Conservation (phyloP, 1,140 invertebrate genomes). For the Cepaea nemoralis region DNA sequence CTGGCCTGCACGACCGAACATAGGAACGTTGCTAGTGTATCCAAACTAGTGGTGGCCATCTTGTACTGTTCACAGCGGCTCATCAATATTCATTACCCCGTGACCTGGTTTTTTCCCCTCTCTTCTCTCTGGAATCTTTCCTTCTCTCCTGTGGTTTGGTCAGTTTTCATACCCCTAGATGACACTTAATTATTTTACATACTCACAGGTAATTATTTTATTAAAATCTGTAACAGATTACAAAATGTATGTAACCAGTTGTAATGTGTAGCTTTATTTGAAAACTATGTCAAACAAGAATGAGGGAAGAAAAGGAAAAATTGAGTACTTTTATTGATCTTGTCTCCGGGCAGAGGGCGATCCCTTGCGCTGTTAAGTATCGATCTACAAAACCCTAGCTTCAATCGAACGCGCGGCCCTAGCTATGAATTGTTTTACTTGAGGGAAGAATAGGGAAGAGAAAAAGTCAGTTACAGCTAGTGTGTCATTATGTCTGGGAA, state of each 20-base stretch:
- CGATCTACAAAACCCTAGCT: not conserved
- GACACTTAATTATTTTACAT: too few relatives aligned
- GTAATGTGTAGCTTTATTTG: too few relatives aligned
- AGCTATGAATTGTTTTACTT: not conserved
- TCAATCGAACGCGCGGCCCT: not conserved
- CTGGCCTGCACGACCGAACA: too few relatives aligned
- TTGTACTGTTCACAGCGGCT: conserved; percentile 44
- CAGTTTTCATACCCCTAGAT: not conserved
- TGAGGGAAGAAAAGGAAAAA: not conserved
- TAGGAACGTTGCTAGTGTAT: conserved; percentile 21
- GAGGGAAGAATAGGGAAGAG: too few relatives aligned
- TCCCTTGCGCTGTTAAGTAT: not conserved
- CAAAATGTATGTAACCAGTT: too few relatives aligned
- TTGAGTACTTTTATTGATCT: not conserved
- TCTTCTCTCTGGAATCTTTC: conserved; percentile 31
- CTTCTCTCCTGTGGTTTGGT: not conserved
- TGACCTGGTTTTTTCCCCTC: conserved; percentile 32
- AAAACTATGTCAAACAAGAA: too few relatives aligned
- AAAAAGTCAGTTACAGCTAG: too few relatives aligned
- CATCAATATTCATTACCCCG: conserved; percentile 48
- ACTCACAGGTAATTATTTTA: too few relatives aligned
- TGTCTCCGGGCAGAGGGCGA: not conserved
- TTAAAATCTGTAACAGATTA: too few relatives aligned
- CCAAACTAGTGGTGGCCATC: conserved; percentile 40
- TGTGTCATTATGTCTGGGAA: too few relatives aligned